phyloP scores from a whole-genome alignment of 2,888 invertebrate species.

The Serrognathus titanus region DNA sequence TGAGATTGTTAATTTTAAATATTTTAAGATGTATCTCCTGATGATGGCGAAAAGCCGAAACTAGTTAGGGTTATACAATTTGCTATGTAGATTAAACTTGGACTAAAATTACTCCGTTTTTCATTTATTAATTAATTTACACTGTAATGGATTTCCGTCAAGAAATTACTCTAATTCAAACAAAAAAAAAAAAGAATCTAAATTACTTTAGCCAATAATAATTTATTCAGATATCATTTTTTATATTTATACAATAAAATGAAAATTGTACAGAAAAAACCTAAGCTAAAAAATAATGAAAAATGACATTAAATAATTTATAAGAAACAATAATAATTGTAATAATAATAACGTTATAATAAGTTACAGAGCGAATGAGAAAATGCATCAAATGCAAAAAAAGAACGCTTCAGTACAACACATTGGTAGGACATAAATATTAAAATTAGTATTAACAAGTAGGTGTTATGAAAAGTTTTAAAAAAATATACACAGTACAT shows the following conservation, averaged over 20 bases:
- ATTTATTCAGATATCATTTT: neutral
- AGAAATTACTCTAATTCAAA: too few relatives aligned
- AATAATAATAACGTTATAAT: slow-evolving; percentile 7
- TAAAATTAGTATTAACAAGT: neutral
- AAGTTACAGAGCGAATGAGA: slow-evolving; percentile 23
- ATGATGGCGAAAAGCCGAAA: too few relatives aligned
- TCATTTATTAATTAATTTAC: too few relatives aligned
- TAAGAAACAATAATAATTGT: too few relatives aligned
- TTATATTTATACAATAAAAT: neutral
- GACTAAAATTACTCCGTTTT: too few relatives aligned
- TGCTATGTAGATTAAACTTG: too few relatives aligned
- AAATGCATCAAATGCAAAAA: slow-evolving; percentile 25
- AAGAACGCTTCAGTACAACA: neutral
- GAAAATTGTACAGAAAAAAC: neutral
- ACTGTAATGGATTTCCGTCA: too few relatives aligned
- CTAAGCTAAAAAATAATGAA: neutral
- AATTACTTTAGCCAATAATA: neutral
- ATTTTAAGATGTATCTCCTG: too few relatives aligned
- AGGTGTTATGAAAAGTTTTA: neutral
- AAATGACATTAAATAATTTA: neutral
- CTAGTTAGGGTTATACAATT: too few relatives aligned
- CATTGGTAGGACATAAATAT: neutral
- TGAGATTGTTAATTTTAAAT: too few relatives aligned
- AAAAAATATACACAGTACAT: neutral
- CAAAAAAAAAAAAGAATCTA: too few relatives aligned